A percentile compares a stretch with the other conserved stretches of the same genome.
Evolutionary conservation across 2,888 invertebrate genomes (phyloP).

Genomic region (Drosophila pseudotakahashii): DNA sequence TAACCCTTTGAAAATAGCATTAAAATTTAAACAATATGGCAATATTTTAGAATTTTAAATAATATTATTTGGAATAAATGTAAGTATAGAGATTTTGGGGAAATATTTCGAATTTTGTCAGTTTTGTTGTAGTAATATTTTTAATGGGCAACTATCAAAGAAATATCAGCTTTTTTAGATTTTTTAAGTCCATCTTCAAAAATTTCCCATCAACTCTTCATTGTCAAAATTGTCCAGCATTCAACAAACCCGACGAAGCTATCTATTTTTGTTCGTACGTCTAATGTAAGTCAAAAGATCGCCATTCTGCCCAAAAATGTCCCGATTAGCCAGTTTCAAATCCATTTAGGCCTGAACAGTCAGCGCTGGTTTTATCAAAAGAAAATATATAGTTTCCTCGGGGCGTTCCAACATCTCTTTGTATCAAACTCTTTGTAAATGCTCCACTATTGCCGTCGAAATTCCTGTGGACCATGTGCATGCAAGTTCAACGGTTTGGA

Average conservation of each 20-base stretch:
- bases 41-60: neutral
- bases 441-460: neutral
- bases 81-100: neutral
- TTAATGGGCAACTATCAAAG: too few relatives aligned
- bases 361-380: constrained; percentile 2
- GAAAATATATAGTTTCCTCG: constrained; percentile 16
- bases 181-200: neutral
- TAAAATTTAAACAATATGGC: neutral
- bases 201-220: neutral
- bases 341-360: constrained; percentile 1
- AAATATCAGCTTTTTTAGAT: neutral
- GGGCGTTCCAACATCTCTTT: neutral
- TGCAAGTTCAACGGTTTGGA: constrained; percentile 9
- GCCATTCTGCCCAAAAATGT: neutral
- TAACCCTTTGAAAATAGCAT: neutral
- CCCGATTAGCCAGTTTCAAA: neutral
- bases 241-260: neutral
- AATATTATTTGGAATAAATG: neutral
- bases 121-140: neutral
- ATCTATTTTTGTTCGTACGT: constrained; percentile 12
- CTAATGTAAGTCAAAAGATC: constrained; percentile 16
- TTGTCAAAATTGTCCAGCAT: constrained; percentile 2
- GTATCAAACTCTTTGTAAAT: neutral
- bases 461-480: constrained; percentile 25
- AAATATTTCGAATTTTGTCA: neutral